A percentile compares a stretch with the other conserved stretches of the same genome.
These are phyloP conservation scores for Rambutsinella grinnellia DNA, from an alignment of 2,888 invertebrate species.

Conservation along the genomic window DNA sequence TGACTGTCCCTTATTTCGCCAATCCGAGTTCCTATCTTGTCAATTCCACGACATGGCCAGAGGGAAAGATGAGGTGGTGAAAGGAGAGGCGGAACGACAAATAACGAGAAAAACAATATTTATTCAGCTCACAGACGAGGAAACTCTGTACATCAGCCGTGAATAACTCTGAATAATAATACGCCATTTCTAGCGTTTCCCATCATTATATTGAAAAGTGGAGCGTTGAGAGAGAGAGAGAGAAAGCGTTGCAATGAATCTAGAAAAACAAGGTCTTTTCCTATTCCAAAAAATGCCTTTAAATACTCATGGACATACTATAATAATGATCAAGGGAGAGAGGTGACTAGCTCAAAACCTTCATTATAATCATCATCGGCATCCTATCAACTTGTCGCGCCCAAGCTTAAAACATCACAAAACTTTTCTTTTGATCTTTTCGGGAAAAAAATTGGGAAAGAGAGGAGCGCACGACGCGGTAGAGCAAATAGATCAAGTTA, in stretches of 20 bases:
- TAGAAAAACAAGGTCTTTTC: too few species aligned
- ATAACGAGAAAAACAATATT: slow-evolving; percentile 52
- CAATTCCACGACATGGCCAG: neutral
- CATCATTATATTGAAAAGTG: too few species aligned
- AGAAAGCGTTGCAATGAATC: too few species aligned
- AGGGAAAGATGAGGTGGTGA: slow-evolving; percentile 10
- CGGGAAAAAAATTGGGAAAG: slow-evolving; percentile 27
- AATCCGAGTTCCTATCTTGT: slow-evolving; percentile 15
- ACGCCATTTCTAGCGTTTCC: neutral
- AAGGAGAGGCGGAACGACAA: slow-evolving; percentile 51
- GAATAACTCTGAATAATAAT: neutral
- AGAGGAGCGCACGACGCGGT: slow-evolving; percentile 19
- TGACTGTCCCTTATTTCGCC: slow-evolving; percentile 27
- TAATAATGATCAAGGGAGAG: neutral
- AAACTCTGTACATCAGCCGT: neutral
- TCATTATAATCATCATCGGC: neutral
- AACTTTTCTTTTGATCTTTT: slow-evolving; percentile 56
- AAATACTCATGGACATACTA: neutral
- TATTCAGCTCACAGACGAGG: slow-evolving; percentile 37
- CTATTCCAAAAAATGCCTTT: neutral
- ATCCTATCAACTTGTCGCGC: slow-evolving; percentile 52
- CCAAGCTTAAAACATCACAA: slow-evolving; percentile 42
- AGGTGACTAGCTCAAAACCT: neutral
- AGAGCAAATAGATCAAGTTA: slow-evolving; percentile 32
- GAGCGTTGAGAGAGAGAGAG: too few species aligned